These are phyloP conservation scores for Lindbergichthys nudifrons DNA, from an alignment of 2,797 vertebrate species.

Conservation along the genomic window DNA sequence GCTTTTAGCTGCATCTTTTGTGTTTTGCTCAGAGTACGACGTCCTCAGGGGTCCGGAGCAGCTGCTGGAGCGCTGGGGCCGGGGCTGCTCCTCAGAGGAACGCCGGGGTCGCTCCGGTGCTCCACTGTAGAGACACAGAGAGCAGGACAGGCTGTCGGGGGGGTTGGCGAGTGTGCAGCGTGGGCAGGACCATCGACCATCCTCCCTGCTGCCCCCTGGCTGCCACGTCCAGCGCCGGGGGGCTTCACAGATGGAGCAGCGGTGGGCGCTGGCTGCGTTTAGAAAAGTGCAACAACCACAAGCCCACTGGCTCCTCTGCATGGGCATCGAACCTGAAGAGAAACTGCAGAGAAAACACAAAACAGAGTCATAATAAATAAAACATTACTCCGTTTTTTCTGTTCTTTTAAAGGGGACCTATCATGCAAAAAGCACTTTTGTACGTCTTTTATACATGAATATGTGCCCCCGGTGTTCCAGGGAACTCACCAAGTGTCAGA, in stretches of 20 bases:
- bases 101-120: not conserved
- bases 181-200: slow-evolving; percentile 85
- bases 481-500: too few relatives aligned
- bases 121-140: slow-evolving; percentile 81
- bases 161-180: slow-evolving; percentile 89
- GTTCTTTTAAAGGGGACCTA: too few relatives aligned
- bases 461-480: too few relatives aligned
- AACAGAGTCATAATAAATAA: not conserved
- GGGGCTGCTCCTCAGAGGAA: not conserved
- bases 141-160: slow-evolving; percentile 80
- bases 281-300: slow-evolving; percentile 91
- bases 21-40: not conserved
- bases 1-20: fast-evolving
- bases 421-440: too few relatives aligned
- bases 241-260: slow-evolving; percentile 91
- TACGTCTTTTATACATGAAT: too few relatives aligned
- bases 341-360: slow-evolving; percentile 47
- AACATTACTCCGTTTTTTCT: too few relatives aligned
- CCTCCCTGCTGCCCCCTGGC: slow-evolving; percentile 80
- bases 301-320: slow-evolving; percentile 84
- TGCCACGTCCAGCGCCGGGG: slow-evolving; percentile 86
- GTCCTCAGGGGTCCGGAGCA: slow-evolving; percentile 58
- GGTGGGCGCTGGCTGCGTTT: slow-evolving; percentile 86
- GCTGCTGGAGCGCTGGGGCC: slow-evolving; percentile 63
- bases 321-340: slow-evolving; percentile 84